Evolutionary conservation across 2,797 vertebrate genomes (phyloP), one percentile per base, ranked within the genome.

Genomic region (Steatocranus sp.): DNA sequence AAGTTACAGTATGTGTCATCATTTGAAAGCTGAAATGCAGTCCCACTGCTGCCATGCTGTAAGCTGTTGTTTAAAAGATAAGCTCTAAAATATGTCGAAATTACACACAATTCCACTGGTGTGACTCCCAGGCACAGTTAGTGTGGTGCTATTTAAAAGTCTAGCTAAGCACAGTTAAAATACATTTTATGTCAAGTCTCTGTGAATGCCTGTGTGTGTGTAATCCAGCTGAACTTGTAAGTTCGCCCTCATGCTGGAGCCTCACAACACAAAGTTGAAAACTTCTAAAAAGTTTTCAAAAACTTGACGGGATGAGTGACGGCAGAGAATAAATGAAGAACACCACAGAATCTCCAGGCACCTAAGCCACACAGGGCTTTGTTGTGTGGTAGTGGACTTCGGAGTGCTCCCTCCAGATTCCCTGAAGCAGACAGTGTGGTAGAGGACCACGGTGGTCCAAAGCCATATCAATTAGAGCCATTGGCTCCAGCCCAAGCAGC

Each of bases 11-110:
- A 41, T 14, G 15, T 54, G 49, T 76, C 76, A 86, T 86, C 23
- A 23, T 84, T 76, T 87, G 63, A 86, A 76, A 36, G 43, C 80
- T 66, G 6, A 85, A 88, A 76, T 87, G 77, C 30, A 82, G 51
- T 78, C 54, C 34, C 11, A 11, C 36, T 61, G 56, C 77, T 58
- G 32, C 32, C 18, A 1, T 63, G 74, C 74, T 75, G 82, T 30
- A 78, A 18, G 12, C 14, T 85, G 17, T 10, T 75, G 41, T 84
- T 77, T 82, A 25, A 87, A 78, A 63, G 27, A 85, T 54, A 7
- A 4, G 30, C 56, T 80, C 6, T 43, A 17, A 61, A 48, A 43
- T 82, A n/a, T 74, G 30, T 27, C 1, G 8, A 23, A 48, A 49
- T 84, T 70, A 34, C 11, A 23, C 56, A 18, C 23, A 50, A 86